Evolutionary conservation across 2,113 vertebrate species (phyloP).

Genomic region (Calypte anna): DNA sequence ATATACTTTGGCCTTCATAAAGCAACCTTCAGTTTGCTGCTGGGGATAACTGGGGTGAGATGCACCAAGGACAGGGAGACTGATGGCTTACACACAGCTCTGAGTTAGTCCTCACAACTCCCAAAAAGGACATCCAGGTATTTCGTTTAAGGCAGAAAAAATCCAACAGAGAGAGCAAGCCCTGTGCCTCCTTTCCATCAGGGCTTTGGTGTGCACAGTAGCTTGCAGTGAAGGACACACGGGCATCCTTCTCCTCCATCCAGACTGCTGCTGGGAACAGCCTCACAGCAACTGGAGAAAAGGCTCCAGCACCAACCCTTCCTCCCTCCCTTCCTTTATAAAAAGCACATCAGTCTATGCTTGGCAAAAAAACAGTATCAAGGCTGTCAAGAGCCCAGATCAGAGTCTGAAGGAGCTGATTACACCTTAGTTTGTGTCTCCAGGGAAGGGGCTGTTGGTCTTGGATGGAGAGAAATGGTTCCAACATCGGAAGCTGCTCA

Average conservation of each 20-base stretch:
- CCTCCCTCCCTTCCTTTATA: background rate
- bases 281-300: background rate
- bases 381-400: background rate
- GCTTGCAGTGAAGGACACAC: background rate
- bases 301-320: background rate
- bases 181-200: background rate
- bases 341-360: background rate
- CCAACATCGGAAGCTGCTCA: slow-evolving; percentile 85
- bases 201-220: background rate
- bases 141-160: background rate
- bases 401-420: background rate
- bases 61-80: background rate
- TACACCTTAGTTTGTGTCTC: background rate
- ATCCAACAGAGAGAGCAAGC: background rate
- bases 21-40: background rate
- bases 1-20: background rate
- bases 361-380: background rate
- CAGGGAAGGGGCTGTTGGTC: slow-evolving; percentile 86
- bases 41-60: background rate
- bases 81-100: background rate
- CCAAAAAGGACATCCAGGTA: background rate
- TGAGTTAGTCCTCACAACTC: background rate
- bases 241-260: background rate
- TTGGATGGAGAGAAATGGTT: slow-evolving; percentile 85
- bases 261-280: fast-evolving